These are phyloP conservation scores for Lepidurus couesii DNA, from an alignment of 1,140 invertebrate genomes.

Conservation along the genomic window DNA sequence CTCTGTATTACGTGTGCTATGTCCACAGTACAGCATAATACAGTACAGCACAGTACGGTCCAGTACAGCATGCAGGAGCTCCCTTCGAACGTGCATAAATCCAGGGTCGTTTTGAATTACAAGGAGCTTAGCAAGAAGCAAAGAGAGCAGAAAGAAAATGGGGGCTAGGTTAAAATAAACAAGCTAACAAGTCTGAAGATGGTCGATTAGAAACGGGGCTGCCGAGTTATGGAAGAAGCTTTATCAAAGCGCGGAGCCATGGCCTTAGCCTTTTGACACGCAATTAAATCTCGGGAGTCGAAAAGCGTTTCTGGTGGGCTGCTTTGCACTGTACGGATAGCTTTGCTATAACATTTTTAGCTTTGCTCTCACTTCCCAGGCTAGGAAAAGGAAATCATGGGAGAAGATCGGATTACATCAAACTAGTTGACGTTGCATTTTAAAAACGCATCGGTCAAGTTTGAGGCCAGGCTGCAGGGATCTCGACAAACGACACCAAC, in stretches of 20 bases:
- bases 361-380: neutral
- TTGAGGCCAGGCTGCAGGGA: too few species aligned
- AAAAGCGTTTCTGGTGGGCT: neutral
- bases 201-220: neutral
- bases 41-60: too few species aligned
- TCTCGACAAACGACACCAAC: constrained; percentile 6
- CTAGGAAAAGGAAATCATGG: neutral
- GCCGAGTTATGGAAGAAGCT: neutral
- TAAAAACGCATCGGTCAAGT: neutral
- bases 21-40: too few species aligned
- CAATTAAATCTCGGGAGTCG: constrained; percentile 7
- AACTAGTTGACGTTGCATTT: constrained; percentile 4
- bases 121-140: neutral
- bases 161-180: constrained; percentile 13
- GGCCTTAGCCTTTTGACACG: constrained; percentile 8
- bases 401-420: neutral
- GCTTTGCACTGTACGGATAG: neutral
- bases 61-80: neutral
- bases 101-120: constrained; percentile 19
- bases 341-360: neutral
- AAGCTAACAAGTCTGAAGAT: neutral
- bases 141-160: neutral
- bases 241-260: neutral
- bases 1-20: too few species aligned
- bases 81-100: neutral